Base-by-base conservation (phyloP, 2,797 vertebrate species). In the Artibeus lituratus region DNA sequence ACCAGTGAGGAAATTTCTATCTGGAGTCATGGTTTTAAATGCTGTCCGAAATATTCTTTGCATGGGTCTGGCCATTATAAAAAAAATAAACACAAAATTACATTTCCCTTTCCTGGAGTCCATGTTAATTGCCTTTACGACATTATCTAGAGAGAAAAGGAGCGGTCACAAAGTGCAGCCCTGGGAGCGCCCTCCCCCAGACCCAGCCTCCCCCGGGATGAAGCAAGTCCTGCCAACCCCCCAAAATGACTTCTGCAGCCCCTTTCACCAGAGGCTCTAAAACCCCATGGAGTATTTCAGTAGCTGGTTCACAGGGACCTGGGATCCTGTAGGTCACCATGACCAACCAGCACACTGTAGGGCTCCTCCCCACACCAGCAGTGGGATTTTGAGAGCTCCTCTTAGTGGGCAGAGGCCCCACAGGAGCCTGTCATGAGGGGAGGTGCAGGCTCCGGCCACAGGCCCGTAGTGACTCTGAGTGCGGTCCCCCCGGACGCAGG, bases 31-130 rank as follows among this genome's bases (percentile, higher is more conserved):
- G 82, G 88, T 70, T 84, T 74, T 44, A 32, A 70, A 53, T 59
- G 24, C n/a, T 21, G 4, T 97, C 94, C 69, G 18, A 59, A 90
- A 55, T 47, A 78, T 73, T 83, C 72, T 82, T 86, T 87, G 65
- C 21, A 0, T 73, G 44, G 9, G 53, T 93, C 62, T 78, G 82
- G 67, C 62, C n/a, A 26, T 84, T 59, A 62, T 81, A 83, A 95
- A 47, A 53, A 69, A 53, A 80, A 65, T 47, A 92, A 42, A 77
- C 32, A 4, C 24, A 24, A 55, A 70, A 18, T 80, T 73, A 49
- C 16, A 14, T n/a, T 67, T 77, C 84, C 12, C 32, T 91, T 87
- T 91, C 53, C 81, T 72, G 51, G 78, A 86, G 74, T 73, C 67
- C 62, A 21, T 44, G 29, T 44, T 69, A 26, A 22, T 83, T 57